A percentile compares a stretch with the other conserved stretches of the same genome.
Conservation (phyloP, 2,888 invertebrate species). For the Drosophila robusta region DNA sequence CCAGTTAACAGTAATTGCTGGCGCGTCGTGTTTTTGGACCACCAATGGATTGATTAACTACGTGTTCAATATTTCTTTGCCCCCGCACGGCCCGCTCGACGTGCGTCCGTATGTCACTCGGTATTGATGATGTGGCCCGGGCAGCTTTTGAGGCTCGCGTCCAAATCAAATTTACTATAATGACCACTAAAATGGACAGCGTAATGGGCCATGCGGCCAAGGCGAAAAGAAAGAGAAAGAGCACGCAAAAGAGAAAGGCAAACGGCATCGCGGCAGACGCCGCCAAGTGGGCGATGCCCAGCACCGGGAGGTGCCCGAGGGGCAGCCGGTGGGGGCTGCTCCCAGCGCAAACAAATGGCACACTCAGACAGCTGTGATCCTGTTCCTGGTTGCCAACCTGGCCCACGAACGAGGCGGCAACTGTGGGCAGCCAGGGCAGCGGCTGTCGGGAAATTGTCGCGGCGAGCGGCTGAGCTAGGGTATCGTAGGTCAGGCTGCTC, state of each 20-base stretch:
- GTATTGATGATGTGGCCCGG: constrained; percentile 75
- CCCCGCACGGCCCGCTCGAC: background rate
- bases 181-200: constrained; percentile 80
- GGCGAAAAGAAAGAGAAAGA: background rate
- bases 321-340: too few relatives aligned
- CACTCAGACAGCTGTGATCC: constrained; percentile 29
- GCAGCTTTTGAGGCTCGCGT: constrained; percentile 69
- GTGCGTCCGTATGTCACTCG: constrained; percentile 59
- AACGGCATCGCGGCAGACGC: constrained; percentile 23
- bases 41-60: constrained; percentile 79
- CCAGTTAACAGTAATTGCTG: constrained; percentile 80
- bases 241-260: constrained; percentile 39
- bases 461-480: constrained; percentile 22
- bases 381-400: constrained; percentile 29
- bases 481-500: constrained; percentile 39
- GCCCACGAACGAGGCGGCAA: constrained; percentile 19
- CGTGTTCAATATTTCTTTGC: constrained; percentile 74
- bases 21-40: constrained; percentile 76
- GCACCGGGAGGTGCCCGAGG: too few relatives aligned
- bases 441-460: constrained; percentile 29
- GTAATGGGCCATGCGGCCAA: constrained; percentile 68
- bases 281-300: constrained; percentile 59
- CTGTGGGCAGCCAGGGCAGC: constrained; percentile 34
- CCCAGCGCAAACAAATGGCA: constrained; percentile 41
- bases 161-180: constrained; percentile 79